Conservation (phyloP, 2,888 invertebrate genomes). For the Nemotelus nigrinus region DNA sequence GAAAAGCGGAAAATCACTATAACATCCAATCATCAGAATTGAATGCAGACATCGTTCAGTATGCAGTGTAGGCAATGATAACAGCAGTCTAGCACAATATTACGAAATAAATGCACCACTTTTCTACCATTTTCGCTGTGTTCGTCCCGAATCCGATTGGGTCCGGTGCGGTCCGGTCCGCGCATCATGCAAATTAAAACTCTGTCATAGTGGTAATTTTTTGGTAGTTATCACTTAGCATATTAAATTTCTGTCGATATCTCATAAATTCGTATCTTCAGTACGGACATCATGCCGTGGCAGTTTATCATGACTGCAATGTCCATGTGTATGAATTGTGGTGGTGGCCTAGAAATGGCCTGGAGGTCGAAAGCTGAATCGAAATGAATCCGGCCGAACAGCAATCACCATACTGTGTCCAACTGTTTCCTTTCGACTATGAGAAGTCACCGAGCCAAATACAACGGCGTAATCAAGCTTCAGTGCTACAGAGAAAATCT, state of each 20-base stretch:
- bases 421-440: slow-evolving; percentile 30
- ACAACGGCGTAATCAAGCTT: no score
- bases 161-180: slow-evolving; percentile 8
- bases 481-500: slow-evolving; percentile 1
- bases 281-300: slow-evolving; percentile 27
- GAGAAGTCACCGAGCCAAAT: no score
- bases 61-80: neutral
- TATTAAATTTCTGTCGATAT: slow-evolving; percentile 44
- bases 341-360: neutral
- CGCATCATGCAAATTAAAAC: slow-evolving; percentile 27
- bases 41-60: slow-evolving; percentile 17
- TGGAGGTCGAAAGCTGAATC: neutral
- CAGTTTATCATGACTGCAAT: slow-evolving; percentile 29
- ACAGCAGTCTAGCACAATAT: neutral
- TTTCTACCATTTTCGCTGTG: slow-evolving; percentile 12
- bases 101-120: slow-evolving; percentile 27
- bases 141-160: neutral
- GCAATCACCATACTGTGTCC: neutral
- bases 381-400: neutral
- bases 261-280: slow-evolving; percentile 33
- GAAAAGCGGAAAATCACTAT: slow-evolving; percentile 18
- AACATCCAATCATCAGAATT: slow-evolving; percentile 24
- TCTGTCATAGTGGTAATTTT: slow-evolving; percentile 37
- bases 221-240: slow-evolving; percentile 39
- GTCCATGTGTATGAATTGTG: neutral